Conservation (phyloP, 2,797 vertebrate genomes). For the Sternotherus odoratus region DNA sequence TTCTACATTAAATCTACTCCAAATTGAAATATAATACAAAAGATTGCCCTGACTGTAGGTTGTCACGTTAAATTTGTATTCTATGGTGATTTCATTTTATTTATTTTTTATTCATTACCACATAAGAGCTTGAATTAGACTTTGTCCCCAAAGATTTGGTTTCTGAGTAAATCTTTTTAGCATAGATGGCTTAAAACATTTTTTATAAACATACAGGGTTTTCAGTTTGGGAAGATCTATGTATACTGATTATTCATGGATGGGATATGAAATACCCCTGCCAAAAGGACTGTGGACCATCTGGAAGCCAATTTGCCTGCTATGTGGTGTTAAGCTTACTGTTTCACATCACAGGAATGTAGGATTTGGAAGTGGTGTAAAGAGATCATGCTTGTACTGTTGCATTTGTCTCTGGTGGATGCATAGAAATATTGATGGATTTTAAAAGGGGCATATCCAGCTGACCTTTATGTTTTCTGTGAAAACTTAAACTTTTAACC, state of each 20-base stretch:
- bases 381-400: background rate
- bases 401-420: background rate
- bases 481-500: too few relatives aligned
- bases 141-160: background rate
- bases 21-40: background rate
- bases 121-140: background rate
- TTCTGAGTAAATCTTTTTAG: background rate
- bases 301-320: background rate
- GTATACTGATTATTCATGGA: background rate
- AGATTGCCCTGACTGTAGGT: background rate
- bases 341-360: background rate
- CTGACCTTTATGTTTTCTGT: too few relatives aligned
- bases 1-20: background rate
- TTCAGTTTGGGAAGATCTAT: background rate
- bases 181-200: background rate
- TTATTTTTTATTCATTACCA: background rate
- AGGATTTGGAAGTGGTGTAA: background rate
- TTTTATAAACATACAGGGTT: background rate
- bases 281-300: background rate
- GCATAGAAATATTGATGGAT: background rate
- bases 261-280: background rate
- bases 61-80: background rate
- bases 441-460: background rate
- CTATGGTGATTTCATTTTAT: background rate
- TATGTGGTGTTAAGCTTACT: background rate